A percentile compares a stretch with the other conserved stretches of the same genome.
These are phyloP conservation scores for Arvicola amphibius DNA, from an alignment of 2,797 vertebrate species.

Conservation along the genomic window DNA sequence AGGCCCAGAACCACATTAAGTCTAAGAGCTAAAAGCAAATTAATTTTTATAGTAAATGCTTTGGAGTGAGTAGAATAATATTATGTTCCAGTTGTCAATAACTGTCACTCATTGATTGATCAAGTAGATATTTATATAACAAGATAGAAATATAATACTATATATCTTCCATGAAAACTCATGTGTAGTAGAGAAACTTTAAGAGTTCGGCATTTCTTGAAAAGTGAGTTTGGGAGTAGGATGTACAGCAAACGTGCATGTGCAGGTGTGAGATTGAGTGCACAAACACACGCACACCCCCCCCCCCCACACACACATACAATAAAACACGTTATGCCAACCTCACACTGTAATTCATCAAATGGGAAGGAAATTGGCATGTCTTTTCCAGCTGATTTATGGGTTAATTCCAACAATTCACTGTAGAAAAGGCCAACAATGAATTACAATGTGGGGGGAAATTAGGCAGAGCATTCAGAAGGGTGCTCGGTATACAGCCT, in stretches of 20 bases:
- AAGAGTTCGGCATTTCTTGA: slow-evolving; percentile 71
- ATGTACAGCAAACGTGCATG: neutral
- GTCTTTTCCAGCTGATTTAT: slow-evolving; percentile 90
- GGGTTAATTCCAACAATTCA: slow-evolving; percentile 89
- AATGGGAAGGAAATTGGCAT: slow-evolving; percentile 89
- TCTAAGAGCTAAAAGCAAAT: slow-evolving; percentile 44
- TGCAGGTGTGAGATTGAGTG: neutral
- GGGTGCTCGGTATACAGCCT: slow-evolving; percentile 78
- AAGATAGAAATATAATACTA: slow-evolving; percentile 61
- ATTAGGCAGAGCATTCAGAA: slow-evolving; percentile 86
- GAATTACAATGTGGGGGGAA: slow-evolving; percentile 87
- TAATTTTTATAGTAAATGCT: slow-evolving; percentile 59
- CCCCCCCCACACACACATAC: slow-evolving; percentile 70
- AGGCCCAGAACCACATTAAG: slow-evolving; percentile 14
- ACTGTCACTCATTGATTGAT: slow-evolving; percentile 43
- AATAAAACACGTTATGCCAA: slow-evolving; percentile 84
- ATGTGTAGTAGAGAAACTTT: slow-evolving; percentile 50
- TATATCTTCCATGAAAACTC: slow-evolving; percentile 71
- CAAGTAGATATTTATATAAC: slow-evolving; percentile 45
- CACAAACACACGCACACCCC: slow-evolving; percentile 39
- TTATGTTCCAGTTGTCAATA: slow-evolving; percentile 64
- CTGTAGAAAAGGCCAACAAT: slow-evolving; percentile 89
- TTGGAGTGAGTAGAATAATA: slow-evolving; percentile 61
- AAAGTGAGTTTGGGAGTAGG: slow-evolving; percentile 74
- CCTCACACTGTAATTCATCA: slow-evolving; percentile 88